These are phyloP conservation scores for Galeopterus variegatus DNA, from an alignment of 2,113 vertebrate genomes.

Conservation along the genomic window DNA sequence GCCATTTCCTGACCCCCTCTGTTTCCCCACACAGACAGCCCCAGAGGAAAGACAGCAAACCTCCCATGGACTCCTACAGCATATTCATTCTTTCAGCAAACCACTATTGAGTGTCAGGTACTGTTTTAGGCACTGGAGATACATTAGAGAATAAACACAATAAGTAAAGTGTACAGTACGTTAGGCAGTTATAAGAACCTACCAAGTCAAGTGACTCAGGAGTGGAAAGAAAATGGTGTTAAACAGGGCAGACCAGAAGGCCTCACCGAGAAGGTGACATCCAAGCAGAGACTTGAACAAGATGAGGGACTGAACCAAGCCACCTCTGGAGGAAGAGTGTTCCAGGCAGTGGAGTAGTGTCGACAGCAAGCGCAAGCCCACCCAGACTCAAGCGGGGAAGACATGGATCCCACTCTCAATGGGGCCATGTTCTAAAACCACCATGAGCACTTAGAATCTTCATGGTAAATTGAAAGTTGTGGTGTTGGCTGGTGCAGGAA, in stretches of 20 bases:
- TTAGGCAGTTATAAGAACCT: not conserved
- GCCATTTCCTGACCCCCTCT: not conserved
- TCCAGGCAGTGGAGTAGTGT: not conserved
- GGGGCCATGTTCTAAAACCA: not conserved
- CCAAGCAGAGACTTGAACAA: not conserved
- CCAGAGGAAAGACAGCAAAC: not conserved
- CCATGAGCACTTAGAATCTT: not conserved
- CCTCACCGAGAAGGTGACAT: not conserved
- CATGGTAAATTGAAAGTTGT: not conserved
- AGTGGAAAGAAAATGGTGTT: not conserved
- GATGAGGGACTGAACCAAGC: not conserved
- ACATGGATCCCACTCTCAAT: not conserved
- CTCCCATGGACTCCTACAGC: not conserved
- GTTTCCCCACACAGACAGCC: not conserved
- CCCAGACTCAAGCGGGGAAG: not conserved
- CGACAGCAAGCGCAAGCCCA: not conserved
- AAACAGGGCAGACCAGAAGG: not conserved
- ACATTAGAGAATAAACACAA: not conserved
- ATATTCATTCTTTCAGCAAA: not conserved
- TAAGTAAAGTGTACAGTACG: not conserved
- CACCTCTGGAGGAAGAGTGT: not conserved
- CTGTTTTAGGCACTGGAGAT: not conserved
- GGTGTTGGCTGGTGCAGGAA: not conserved
- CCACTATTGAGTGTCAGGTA: too few relatives aligned
- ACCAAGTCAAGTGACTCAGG: not conserved